Percentiles rank a stretch among this genome's conserved stretches.
Conservation (phyloP, 2,888 invertebrate genomes). For the Hemaris fuciformis region DNA sequence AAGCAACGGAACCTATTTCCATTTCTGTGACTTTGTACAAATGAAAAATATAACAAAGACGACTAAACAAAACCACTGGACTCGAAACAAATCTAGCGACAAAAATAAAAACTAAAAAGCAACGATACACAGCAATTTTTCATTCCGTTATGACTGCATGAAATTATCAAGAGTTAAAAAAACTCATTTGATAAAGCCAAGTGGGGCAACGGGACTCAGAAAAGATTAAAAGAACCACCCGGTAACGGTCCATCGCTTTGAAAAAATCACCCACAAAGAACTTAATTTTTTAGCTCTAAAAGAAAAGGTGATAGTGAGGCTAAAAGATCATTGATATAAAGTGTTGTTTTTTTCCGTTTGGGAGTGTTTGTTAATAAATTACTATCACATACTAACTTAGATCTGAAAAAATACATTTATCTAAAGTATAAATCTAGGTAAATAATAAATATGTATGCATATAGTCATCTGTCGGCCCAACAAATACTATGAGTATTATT, state of each 20-base stretch:
- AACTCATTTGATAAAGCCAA: slow-evolving; percentile 1
- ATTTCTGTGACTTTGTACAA: background rate
- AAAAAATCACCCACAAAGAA: background rate
- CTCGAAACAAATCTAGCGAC: background rate
- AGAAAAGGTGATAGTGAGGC: background rate
- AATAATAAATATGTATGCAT: no score
- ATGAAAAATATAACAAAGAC: background rate
- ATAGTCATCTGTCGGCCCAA: no score
- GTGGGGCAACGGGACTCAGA: background rate
- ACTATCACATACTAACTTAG: no score
- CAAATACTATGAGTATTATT: no score
- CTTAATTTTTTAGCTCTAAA: background rate
- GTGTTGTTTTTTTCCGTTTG: background rate
- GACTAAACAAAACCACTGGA: background rate
- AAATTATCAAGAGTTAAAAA: background rate
- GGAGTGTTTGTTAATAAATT: no score
- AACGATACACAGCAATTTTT: background rate
- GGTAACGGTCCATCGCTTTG: background rate
- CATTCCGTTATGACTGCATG: background rate
- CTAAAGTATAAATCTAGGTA: no score
- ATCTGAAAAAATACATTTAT: no score
- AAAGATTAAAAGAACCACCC: background rate
- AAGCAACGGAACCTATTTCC: background rate
- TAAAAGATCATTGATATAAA: background rate
- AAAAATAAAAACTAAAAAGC: background rate